Evolutionary conservation across 1,140 invertebrate species (phyloP).

Genomic region (Bombus confusus): DNA sequence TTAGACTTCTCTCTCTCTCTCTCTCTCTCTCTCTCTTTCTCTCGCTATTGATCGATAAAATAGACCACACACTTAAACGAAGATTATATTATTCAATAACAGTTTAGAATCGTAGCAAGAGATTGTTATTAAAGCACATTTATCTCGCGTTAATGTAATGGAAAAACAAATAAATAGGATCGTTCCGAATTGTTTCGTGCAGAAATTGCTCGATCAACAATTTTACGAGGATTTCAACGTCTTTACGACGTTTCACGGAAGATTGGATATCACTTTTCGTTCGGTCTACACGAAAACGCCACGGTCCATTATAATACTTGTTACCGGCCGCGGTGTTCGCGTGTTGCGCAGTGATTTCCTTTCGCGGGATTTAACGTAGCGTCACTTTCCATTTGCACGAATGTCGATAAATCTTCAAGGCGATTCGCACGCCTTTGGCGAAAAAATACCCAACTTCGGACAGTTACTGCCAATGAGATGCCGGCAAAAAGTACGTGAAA

Average conservation of each 20-base stretch:
- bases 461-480: background rate
- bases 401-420: constrained; percentile 10
- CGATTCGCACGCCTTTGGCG: background rate
- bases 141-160: background rate
- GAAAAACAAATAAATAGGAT: background rate
- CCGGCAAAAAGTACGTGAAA: background rate
- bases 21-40: no score
- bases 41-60: no score
- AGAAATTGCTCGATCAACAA: background rate
- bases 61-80: no score
- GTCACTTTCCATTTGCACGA: constrained; percentile 30
- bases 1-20: no score
- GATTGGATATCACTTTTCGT: constrained; percentile 18
- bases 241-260: constrained; percentile 1
- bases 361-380: constrained; percentile 15
- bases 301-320: background rate
- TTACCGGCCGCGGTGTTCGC: background rate
- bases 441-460: background rate
- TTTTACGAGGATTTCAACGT: background rate
- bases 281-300: constrained; percentile 11
- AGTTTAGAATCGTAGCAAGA: background rate
- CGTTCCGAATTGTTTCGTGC: background rate
- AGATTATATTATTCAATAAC: background rate
- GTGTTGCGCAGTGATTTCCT: constrained; percentile 6
- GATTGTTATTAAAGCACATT: background rate